A percentile compares a stretch with the other conserved stretches of the same genome.
Evolutionary conservation across 2,113 vertebrate species (phyloP).

Genomic region (Uropsilus gracilis): DNA sequence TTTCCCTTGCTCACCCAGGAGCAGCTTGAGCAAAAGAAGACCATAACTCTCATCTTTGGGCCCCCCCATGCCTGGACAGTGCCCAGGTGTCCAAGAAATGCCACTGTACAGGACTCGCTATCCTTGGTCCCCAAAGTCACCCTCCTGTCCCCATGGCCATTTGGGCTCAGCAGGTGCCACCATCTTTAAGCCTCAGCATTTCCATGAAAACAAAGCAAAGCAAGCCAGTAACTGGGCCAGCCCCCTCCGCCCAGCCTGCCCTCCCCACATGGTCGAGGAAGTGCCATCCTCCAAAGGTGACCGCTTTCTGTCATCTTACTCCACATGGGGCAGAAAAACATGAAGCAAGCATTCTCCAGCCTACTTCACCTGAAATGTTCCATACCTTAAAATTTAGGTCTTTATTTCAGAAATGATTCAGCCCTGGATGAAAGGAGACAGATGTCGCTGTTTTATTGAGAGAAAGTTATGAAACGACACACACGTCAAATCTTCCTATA

Average conservation of each 20-base stretch:
- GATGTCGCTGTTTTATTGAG: constrained; percentile 36
- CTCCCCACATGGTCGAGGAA: not conserved
- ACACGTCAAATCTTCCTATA: constrained; percentile 55
- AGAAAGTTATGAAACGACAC: constrained; percentile 43
- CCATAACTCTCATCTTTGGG: not conserved
- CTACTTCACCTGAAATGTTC: constrained; percentile 62
- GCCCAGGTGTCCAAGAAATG: not conserved
- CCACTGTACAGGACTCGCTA: not conserved
- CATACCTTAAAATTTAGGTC: constrained; percentile 54
- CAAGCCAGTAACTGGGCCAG: fast-evolving
- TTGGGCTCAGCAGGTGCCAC: not conserved
- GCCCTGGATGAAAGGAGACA: constrained; percentile 62
- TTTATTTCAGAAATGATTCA: constrained; percentile 69
- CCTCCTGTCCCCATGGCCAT: not conserved
- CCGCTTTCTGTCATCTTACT: constrained; percentile 21
- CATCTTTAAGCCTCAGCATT: not conserved
- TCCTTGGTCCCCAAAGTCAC: not conserved
- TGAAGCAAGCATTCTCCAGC: constrained; percentile 23
- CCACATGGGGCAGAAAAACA: constrained; percentile 44
- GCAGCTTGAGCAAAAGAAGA: not conserved
- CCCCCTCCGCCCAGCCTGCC: not conserved
- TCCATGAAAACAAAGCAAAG: not conserved
- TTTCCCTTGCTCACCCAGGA: not conserved
- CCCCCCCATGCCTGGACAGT: not conserved
- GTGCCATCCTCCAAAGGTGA: not conserved